phyloP scores from a whole-genome alignment of 2,888 invertebrate genomes.

The Heliconius cydno region DNA sequence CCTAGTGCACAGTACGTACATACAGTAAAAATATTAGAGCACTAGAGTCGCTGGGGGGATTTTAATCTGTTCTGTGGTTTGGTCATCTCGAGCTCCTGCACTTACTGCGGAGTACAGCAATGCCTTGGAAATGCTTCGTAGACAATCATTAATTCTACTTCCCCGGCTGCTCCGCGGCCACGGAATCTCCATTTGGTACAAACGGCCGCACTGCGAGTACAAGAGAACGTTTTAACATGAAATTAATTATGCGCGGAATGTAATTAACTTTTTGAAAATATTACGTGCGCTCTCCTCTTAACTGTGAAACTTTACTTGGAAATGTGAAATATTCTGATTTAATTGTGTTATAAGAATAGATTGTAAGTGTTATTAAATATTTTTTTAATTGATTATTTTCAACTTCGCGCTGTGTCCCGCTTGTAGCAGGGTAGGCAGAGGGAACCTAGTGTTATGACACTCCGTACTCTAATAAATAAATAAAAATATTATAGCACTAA shows the following conservation, averaged over 20 bases:
- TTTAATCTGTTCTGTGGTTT: slow-evolving; percentile 1
- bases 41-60: neutral
- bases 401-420: too few species aligned
- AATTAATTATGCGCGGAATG: slow-evolving; percentile 17
- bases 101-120: too few species aligned
- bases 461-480: neutral
- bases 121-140: neutral
- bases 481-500: neutral
- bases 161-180: neutral
- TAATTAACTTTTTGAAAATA: slow-evolving; percentile 18
- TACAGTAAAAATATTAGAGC: neutral
- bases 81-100: neutral
- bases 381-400: neutral
- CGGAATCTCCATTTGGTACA: slow-evolving; percentile 13
- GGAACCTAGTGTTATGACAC: too few species aligned
- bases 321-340: neutral
- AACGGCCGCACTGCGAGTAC: neutral
- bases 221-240: slow-evolving; percentile 12
- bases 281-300: neutral
- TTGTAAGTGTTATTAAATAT: neutral
- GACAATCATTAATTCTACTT: neutral
- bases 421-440: too few species aligned
- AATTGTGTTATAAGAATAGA: neutral
- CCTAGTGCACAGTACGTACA: too few species aligned
- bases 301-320: neutral